Base-by-base conservation (phyloP, 2,888 invertebrate genomes). In the Neuroscelio doddi region DNA sequence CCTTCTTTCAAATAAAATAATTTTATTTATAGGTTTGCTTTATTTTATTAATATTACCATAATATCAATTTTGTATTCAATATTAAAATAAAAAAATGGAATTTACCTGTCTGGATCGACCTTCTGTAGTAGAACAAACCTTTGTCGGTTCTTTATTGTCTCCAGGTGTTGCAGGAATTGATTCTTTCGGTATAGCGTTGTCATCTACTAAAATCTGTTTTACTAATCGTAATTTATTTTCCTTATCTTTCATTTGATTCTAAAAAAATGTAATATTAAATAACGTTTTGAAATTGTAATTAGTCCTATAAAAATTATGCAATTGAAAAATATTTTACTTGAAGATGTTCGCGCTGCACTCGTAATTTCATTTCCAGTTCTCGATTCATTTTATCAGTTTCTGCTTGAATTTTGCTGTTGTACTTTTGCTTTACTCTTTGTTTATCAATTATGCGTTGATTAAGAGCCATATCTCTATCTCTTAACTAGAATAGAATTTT, bases 361-460 rank as follows among this genome's bases (percentile, higher is more conserved):
- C 88, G 86, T 52, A 90, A 77, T 76, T 89, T 90, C 1, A 85
- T 80, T 69, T 91, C 90, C 12, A 92, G 86, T 81, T 94, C 93
- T 42, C 90, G 90, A 14, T 89, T 90, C 82, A 90, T 87, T 79
- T 91, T 93, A 69, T 93, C 93, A 59, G 91, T 91, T 80, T 93
- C 92, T 0, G 88, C 88, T 0, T 90, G 92, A 17, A 93, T 88
- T 70, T 86, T 86, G 10, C 75, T 79, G 26, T 84, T 83, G 61
- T 85, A 85, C 57, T 80, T 85, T 59, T 85, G 83, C 68, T 87
- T 87, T 15, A 87, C 82, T 68, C 85, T 82, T 53, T 88, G 87
- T 55, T 86, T 87, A 68, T 89, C 88, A 27, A 85, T 80, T 46
- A 85, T 79, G 63, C 86, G 85, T 64, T 87, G 86, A 64, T 85